Percentiles rank a stretch among this genome's conserved stretches.
Conservation (phyloP, 2,888 invertebrate species). For the Sycophila texana region DNA sequence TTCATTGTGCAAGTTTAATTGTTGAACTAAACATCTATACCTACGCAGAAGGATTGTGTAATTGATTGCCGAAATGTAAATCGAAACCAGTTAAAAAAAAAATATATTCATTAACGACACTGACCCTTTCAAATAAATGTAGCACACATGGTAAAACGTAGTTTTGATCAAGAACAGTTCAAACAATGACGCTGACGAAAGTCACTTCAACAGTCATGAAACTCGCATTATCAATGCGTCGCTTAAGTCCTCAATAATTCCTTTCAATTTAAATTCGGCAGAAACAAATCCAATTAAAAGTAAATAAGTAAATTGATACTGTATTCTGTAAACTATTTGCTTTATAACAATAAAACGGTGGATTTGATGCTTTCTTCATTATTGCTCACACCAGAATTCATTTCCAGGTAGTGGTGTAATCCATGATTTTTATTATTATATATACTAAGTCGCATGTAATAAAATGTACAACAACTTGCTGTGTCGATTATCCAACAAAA, state of each 20-base stretch:
- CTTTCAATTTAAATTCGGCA: constrained; percentile 7
- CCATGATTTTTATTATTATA: too few species aligned
- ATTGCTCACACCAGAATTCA: too few species aligned
- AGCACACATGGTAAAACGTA: constrained; percentile 10
- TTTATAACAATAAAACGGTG: too few species aligned
- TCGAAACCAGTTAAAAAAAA: constrained; percentile 9
- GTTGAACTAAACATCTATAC: not conserved
- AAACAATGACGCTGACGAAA: constrained; percentile 19
- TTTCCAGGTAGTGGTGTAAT: too few species aligned
- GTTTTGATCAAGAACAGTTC: constrained; percentile 21
- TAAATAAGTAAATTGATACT: not conserved
- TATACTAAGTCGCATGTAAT: too few species aligned
- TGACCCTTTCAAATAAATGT: constrained; percentile 22
- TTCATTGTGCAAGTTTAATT: constrained; percentile 1
- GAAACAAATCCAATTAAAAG: not conserved
- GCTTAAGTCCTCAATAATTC: constrained; percentile 14
- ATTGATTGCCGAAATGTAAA: constrained; percentile 1
- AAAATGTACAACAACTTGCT: too few species aligned
- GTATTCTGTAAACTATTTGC: too few species aligned
- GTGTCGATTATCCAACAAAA: too few species aligned
- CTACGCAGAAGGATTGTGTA: not conserved
- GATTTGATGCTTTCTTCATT: too few species aligned
- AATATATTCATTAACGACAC: not conserved
- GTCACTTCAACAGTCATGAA: constrained; percentile 33
- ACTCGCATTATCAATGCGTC: not conserved